Evolutionary conservation across 1,140 invertebrate species (phyloP).

Genomic region (Drosophila bipectinata): DNA sequence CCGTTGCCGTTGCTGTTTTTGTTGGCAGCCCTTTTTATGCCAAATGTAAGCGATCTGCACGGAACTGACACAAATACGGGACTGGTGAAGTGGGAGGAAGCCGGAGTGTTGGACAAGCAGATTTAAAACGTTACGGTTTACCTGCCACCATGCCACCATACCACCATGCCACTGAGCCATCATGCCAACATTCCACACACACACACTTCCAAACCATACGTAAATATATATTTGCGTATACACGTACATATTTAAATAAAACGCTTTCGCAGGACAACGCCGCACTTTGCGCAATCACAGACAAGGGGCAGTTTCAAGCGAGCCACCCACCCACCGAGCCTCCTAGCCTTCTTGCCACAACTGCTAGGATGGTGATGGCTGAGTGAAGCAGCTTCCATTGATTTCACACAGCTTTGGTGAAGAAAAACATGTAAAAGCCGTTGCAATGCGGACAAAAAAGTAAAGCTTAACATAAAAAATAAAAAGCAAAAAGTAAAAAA

Average conservation of each 20-base stretch:
- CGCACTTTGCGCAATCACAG: conserved; percentile 76
- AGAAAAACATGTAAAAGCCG: conserved; percentile 68
- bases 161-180: conserved; percentile 1
- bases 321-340: background rate
- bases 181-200: background rate
- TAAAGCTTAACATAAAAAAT: conserved; percentile 62
- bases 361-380: conserved; percentile 15
- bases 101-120: conserved; percentile 62
- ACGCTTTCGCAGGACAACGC: conserved; percentile 73
- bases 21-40: conserved; percentile 69
- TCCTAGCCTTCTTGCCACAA: conserved; percentile 8
- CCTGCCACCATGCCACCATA: conserved; percentile 53
- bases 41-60: conserved; percentile 78
- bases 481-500: conserved; percentile 2
- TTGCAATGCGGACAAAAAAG: conserved; percentile 34
- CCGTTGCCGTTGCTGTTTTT: conserved; percentile 15
- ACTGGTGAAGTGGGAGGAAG: conserved; percentile 25
- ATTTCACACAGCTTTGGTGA: conserved; percentile 70
- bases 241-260: conserved; percentile 70
- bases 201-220: conserved; percentile 6
- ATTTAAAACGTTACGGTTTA: conserved; percentile 80
- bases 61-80: conserved; percentile 65
- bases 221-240: conserved; percentile 31
- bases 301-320: conserved; percentile 17
- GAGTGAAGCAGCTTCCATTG: conserved; percentile 65